phyloP scores from a whole-genome alignment of 2,113 vertebrate species.

The Hystrix cristata region DNA sequence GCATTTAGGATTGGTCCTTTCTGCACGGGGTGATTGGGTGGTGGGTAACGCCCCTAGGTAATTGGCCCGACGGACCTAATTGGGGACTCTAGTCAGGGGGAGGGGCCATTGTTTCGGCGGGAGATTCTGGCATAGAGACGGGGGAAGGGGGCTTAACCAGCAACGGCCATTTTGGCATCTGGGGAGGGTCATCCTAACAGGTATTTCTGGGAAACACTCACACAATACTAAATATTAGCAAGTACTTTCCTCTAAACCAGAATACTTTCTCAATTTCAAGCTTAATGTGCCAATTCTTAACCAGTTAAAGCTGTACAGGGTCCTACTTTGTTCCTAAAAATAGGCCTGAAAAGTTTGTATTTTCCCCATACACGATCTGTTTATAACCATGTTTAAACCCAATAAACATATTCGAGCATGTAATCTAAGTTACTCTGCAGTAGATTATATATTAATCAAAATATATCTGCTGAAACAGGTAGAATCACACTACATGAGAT shows the following conservation, averaged over 20 bases:
- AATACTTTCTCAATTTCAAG: constrained; percentile 41
- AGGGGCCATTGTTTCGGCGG: no score
- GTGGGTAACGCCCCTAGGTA: no score
- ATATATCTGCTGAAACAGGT: constrained; percentile 10
- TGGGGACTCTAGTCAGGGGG: no score
- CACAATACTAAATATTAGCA: constrained; percentile 11
- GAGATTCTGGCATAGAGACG: no score
- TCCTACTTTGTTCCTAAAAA: constrained; percentile 45
- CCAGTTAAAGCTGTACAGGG: constrained; percentile 44
- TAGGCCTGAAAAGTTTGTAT: constrained; percentile 18
- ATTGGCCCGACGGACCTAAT: no score
- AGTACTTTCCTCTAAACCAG: constrained; percentile 48
- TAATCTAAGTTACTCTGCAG: constrained; percentile 3
- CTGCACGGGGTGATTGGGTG: no score
- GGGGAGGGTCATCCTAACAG: no score
- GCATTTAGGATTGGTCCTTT: no score
- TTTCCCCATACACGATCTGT: neutral
- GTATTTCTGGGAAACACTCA: constrained; percentile 54
- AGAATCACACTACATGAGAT: neutral
- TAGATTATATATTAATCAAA: constrained; percentile 34
- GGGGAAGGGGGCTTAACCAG: no score
- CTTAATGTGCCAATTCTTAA: neutral
- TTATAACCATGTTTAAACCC: constrained; percentile 54
- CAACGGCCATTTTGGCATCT: no score
- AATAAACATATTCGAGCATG: constrained; percentile 16